Conservation (phyloP, 2,113 vertebrate genomes). For the Felis chaus region DNA sequence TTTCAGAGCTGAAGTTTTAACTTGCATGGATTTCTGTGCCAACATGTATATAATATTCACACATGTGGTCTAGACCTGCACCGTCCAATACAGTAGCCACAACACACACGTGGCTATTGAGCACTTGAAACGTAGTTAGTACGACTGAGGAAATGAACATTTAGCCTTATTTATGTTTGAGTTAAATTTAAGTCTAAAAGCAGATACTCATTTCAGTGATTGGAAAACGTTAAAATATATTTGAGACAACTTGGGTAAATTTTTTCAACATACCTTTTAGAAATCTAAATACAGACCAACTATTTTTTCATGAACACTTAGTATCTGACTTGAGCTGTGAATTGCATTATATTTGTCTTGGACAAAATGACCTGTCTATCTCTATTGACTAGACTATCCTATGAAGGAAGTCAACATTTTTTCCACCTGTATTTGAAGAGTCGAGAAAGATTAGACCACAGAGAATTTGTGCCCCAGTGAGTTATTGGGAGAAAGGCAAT, state of each 20-base stretch:
- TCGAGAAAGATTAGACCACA: not conserved
- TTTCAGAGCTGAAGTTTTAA: not conserved
- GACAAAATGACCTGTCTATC: not conserved
- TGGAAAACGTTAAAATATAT: not conserved
- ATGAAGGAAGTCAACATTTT: not conserved
- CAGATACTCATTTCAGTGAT: not conserved
- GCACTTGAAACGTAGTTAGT: not conserved
- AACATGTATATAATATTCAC: not conserved
- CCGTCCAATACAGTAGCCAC: not conserved
- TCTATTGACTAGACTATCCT: not conserved
- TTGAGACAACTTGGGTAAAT: not conserved
- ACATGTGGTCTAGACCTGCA: not conserved
- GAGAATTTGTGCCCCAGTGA: not conserved
- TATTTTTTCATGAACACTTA: conserved; percentile 1
- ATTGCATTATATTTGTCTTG: not conserved
- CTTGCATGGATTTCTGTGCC: not conserved
- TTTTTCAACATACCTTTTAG: conserved; percentile 13
- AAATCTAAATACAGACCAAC: not conserved
- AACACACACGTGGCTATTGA: not conserved
- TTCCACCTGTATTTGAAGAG: not conserved
- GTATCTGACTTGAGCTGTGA: not conserved
- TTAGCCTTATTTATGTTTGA: not conserved
- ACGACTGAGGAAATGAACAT: not conserved
- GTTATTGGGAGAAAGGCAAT: not conserved
- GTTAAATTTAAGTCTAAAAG: conserved; percentile 12